phyloP scores from a whole-genome alignment of 1,140 invertebrate genomes.

The Berghia stephanieae region DNA sequence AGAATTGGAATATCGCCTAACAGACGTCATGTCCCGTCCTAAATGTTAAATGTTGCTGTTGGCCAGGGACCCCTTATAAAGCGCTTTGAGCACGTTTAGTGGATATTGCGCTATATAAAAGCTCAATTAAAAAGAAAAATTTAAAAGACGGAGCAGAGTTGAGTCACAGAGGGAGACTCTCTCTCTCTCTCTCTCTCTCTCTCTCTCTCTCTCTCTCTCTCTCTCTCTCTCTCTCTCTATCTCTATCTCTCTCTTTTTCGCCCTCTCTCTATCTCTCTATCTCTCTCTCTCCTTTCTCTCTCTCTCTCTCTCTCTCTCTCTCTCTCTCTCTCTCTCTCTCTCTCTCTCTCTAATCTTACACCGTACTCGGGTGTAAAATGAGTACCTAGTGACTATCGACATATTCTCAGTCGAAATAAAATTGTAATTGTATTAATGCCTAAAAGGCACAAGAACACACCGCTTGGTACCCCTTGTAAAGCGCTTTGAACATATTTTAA shows the following conservation, averaged over 20 bases:
- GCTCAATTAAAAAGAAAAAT: no score
- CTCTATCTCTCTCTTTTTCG: background rate
- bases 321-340: background rate
- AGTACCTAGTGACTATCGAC: background rate
- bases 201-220: constrained; percentile 12
- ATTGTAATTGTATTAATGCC: background rate
- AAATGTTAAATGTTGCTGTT: no score
- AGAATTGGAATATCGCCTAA: no score
- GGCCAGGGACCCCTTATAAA: no score
- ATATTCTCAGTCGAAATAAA: background rate
- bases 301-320: background rate
- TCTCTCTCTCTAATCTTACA: background rate
- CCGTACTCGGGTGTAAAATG: background rate
- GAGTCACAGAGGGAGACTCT: background rate
- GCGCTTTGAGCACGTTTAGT: no score
- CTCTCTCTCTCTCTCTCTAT: constrained; percentile 23
- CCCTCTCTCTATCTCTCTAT: constrained; percentile 11
- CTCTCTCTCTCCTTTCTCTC: background rate
- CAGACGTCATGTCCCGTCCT: no score
- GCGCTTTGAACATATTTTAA: no score
- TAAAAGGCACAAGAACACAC: background rate
- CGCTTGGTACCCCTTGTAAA: background rate
- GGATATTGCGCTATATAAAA: no score
- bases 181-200: constrained; percentile 9
- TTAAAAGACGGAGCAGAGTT: no score